Evolutionary conservation across 2,113 vertebrate genomes (phyloP), one percentile per base, ranked within the genome.

Genomic region (Equus przewalskii): DNA sequence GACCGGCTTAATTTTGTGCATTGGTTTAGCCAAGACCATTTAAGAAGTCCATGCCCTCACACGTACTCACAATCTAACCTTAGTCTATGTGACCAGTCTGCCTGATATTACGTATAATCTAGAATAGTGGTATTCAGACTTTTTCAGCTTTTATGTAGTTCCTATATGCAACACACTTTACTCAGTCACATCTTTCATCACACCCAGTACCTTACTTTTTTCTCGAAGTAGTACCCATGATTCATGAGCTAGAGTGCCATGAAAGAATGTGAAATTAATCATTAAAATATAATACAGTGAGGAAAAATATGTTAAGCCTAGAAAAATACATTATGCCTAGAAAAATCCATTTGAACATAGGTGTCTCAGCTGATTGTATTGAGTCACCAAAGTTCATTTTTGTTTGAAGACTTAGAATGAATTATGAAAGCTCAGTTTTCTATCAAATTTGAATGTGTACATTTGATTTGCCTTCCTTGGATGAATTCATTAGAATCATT

Each of bases 281-380:
- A 88, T 95, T 96, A 95, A 97, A 93, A 96, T 97, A 95, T 89
- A 97, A 94, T 83, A 65, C 92, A 92, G 90, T 87, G 92, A 81
- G 30, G 46, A 97, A 98, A 96, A 97, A 91, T 89, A 67, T 83
- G 81, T 94, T 96, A 95, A 96, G 46, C 81, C 67, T 30, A 46
- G 67, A 97, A 98, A 96, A 96, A 90, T 90, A 67, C 89, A 85
- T 93, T 96, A 95, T 96, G 46, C 80, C 51, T 30, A 58, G 75
- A 78, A 89, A 51, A 97, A 75, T n/a, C 76, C 21, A 79, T 56
- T 92, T 73, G 84, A 44, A 62, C 11, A 11, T 78, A 83, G 80
- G 83, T 79, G 79, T 75, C 91, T 97, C 78, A 51, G 70, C 62
- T 83, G 81, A 92, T 96, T 82, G 67, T 65, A 0, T 93, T 93